Conservation (phyloP, 2,888 invertebrate genomes). For the Caenorhabditis imperialis region DNA sequence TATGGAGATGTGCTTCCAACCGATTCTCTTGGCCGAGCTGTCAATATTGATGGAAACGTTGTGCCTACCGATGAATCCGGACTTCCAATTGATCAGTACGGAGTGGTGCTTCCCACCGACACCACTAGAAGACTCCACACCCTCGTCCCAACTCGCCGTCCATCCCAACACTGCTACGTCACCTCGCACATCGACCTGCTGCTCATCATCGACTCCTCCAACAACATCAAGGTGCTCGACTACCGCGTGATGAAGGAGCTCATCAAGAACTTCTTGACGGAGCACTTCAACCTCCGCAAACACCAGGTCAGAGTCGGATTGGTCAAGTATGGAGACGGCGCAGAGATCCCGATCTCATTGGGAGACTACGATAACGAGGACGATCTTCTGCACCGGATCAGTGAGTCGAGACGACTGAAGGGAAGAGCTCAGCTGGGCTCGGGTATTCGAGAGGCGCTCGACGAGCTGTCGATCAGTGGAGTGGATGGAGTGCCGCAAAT, state of each 20-base stretch:
- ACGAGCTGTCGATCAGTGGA: conserved; percentile 73
- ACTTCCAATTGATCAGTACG: conserved; percentile 58
- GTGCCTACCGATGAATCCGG: conserved; percentile 59
- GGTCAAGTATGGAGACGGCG: conserved; percentile 73
- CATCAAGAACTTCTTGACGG: conserved; percentile 73
- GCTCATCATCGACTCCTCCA: conserved; percentile 75
- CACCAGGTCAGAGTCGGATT: conserved; percentile 75
- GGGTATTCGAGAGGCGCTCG: conserved; percentile 72
- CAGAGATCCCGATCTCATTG: conserved; percentile 74
- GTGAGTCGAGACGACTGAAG: conserved; percentile 73
- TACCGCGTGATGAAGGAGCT: conserved; percentile 77
- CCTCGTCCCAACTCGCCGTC: conserved; percentile 47
- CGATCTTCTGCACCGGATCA: conserved; percentile 69
- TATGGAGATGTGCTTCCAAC: conserved; percentile 63
- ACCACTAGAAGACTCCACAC: conserved; percentile 39
- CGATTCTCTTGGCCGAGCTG: conserved; percentile 39
- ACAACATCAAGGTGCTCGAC: conserved; percentile 74
- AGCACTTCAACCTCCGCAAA: conserved; percentile 73
- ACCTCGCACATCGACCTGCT: conserved; percentile 71
- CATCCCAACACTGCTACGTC: conserved; percentile 66
- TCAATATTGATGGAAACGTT: conserved; percentile 54
- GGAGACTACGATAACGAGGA: conserved; percentile 74
- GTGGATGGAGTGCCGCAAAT: conserved; percentile 65
- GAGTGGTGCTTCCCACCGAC: conserved; percentile 60
- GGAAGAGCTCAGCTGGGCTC: conserved; percentile 71